phyloP scores from a whole-genome alignment of 2,888 invertebrate species.

The Sericinus montela region DNA sequence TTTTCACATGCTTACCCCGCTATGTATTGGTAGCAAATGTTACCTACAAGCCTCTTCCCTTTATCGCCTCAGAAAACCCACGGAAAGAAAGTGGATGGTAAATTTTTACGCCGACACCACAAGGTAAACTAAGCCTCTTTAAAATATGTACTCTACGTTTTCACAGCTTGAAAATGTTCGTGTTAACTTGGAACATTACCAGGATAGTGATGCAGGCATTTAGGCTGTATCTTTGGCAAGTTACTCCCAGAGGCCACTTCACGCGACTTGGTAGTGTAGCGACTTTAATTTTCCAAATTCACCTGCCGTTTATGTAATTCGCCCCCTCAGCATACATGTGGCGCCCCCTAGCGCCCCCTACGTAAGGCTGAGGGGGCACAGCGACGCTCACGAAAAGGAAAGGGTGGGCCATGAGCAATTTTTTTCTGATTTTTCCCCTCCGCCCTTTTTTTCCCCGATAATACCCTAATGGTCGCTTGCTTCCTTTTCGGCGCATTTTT shows the following conservation, averaged over 20 bases:
- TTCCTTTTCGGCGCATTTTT: conserved; percentile 74
- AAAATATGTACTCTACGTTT: conserved; percentile 17
- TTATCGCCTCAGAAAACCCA: too few relatives aligned
- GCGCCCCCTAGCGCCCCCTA: conserved; percentile 57
- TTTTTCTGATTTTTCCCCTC: conserved; percentile 72
- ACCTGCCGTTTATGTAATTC: conserved; percentile 74
- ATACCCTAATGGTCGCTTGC: conserved; percentile 77
- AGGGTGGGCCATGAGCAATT: conserved; percentile 73
- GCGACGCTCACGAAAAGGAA: conserved; percentile 75
- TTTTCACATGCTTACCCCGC: too few relatives aligned
- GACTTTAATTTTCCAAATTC: conserved; percentile 76
- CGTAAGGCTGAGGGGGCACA: conserved; percentile 58
- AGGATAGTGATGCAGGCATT: neutral
- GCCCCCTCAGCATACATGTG: conserved; percentile 53
- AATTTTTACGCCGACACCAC: too few relatives aligned
- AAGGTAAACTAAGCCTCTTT: neutral
- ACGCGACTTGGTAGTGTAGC: conserved; percentile 43
- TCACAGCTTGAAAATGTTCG: conserved; percentile 12
- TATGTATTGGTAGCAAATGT: too few relatives aligned
- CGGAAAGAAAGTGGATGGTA: too few relatives aligned
- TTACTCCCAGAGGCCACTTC: conserved; percentile 30
- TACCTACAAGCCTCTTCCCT: too few relatives aligned
- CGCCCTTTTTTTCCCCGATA: conserved; percentile 67
- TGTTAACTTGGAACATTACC: conserved; percentile 51
- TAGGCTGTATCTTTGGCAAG: conserved; percentile 6